Evolutionary conservation across 1,140 invertebrate genomes (phyloP).

Genomic region (Aphidius gifuensis): DNA sequence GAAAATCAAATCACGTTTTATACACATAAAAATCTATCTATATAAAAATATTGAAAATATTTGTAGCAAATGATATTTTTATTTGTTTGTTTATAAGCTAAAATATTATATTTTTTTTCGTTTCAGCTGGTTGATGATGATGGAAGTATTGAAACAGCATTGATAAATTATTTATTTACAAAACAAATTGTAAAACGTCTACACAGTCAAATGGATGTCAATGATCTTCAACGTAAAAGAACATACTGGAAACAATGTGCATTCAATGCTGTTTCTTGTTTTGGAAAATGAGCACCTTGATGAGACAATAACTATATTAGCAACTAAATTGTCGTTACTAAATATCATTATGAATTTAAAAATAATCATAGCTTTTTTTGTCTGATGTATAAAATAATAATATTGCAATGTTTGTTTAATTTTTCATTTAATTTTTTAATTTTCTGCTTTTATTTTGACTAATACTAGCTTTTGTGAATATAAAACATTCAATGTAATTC

Average conservation of each 20-base stretch:
- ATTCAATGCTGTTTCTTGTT: slow-evolving; percentile 66
- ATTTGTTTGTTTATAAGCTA: too few relatives aligned
- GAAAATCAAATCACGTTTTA: too few relatives aligned
- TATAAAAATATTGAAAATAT: too few relatives aligned
- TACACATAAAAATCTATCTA: too few relatives aligned
- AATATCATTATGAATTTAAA: too few relatives aligned
- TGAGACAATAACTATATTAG: too few relatives aligned
- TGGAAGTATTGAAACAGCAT: slow-evolving; percentile 54
- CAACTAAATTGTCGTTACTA: neutral
- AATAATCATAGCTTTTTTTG: neutral
- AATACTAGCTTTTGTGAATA: too few relatives aligned
- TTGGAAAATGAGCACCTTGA: slow-evolving; percentile 50
- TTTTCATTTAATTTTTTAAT: too few relatives aligned
- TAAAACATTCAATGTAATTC: too few relatives aligned
- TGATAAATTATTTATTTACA: slow-evolving; percentile 61
- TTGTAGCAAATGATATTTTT: too few relatives aligned
- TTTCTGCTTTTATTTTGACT: too few relatives aligned
- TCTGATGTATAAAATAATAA: slow-evolving; percentile 1
- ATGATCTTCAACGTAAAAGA: slow-evolving; percentile 59
- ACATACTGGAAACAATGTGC: slow-evolving; percentile 67
- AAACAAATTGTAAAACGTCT: slow-evolving; percentile 59
- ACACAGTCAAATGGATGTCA: slow-evolving; percentile 51
- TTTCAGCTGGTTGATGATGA: slow-evolving; percentile 54
- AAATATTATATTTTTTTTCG: neutral
- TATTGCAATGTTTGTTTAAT: neutral